Evolutionary conservation across 1,140 invertebrate genomes (phyloP).

Genomic region (Oreohelix idahoensis): DNA sequence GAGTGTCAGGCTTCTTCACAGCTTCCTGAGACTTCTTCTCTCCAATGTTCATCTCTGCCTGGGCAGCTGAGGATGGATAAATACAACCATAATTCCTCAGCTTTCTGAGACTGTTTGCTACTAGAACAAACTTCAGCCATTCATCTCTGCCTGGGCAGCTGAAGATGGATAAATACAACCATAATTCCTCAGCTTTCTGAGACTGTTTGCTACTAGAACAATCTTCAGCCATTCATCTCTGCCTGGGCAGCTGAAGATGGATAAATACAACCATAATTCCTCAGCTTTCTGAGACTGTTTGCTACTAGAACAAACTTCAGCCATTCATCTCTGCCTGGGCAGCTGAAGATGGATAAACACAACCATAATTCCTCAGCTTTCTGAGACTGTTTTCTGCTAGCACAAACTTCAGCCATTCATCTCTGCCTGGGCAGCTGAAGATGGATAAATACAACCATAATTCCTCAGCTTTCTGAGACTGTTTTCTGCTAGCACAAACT

Average conservation of each 20-base stretch:
- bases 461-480: too few species aligned
- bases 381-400: too few species aligned
- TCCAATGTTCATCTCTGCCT: not conserved
- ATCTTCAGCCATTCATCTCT: not conserved
- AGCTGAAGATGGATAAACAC: not conserved
- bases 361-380: too few species aligned
- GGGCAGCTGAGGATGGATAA: not conserved
- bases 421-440: not conserved
- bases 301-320: too few species aligned
- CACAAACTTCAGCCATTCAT: not conserved
- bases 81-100: too few species aligned
- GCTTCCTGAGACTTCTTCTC: constrained; percentile 54
- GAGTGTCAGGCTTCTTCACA: constrained; percentile 73
- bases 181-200: too few species aligned
- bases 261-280: not conserved
- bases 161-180: not conserved
- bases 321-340: not conserved
- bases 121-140: too few species aligned
- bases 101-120: too few species aligned
- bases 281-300: too few species aligned
- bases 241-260: not conserved
- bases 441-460: not conserved
- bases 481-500: too few species aligned
- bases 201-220: too few species aligned
- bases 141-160: not conserved